Evolutionary conservation across 2,888 invertebrate genomes (phyloP), one percentile per base, ranked within the genome.

Genomic region (Chrysotoxum bicinctum): DNA sequence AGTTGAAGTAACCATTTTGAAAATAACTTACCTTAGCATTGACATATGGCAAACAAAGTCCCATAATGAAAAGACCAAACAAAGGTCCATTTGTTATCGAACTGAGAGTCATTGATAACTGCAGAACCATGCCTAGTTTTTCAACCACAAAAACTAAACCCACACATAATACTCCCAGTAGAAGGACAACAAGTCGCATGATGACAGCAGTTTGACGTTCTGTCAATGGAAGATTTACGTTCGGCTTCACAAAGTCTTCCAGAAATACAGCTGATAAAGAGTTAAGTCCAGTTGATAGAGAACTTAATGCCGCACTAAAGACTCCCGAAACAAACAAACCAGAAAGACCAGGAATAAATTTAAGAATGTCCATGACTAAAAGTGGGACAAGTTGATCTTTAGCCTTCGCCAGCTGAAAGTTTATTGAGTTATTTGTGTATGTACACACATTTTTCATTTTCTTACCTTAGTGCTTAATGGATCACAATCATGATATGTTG

Each of bases 361-460:
- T 95, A 37, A 97, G 92, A 21, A 95, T 94, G 87, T 97, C 96
- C 97, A 98, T 97, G 40, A 98, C 97, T 45, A 97, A 93, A n/a
- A 97, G 92, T 0, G 97, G 97, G 2, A 98, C 92, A 14, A 48
- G 48, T 48, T 48, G 48, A 48, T 48, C 48, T 12, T 48, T 48
- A 12, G 48, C 48, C 12, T 48, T 48, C 12, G 48, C 48, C 12
- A 48, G 21, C 48, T 48, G 6, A 10, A 21, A 48, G 21, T 21
- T 48, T 6, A 21, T 21, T 10, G 10, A 98, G 91, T 21, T 21
- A 21, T 12, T 6, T 91, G 98, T 21, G 12, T 48, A 9, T 10
- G 19, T 19, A 3, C 1, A 16, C 16, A n/a, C n/a, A n/a, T n/a
- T n/a, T n/a, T n/a, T n/a, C 1, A 6, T 45, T 19, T 3, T 48